Evolutionary conservation across 2,113 vertebrate genomes (phyloP).

Genomic region (Alaudala cheleensis): DNA sequence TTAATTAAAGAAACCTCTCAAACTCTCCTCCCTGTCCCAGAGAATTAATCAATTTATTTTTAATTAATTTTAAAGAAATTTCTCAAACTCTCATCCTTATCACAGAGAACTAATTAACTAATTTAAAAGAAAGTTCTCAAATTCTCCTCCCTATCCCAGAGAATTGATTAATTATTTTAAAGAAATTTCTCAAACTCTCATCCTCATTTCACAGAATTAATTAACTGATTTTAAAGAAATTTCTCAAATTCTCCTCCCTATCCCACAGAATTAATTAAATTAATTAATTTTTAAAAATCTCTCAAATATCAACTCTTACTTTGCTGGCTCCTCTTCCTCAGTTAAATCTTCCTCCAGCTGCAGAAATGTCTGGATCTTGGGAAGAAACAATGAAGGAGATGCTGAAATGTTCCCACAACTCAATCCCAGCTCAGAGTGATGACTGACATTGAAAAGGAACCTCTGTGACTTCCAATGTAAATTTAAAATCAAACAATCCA

Average conservation of each 20-base stretch:
- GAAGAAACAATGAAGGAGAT: neutral
- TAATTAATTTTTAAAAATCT: neutral
- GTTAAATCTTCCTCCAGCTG: slow-evolving; percentile 87
- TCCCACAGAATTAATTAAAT: neutral
- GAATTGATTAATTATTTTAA: neutral
- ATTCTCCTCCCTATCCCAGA: neutral
- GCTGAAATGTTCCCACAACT: neutral
- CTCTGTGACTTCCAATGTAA: too few species aligned
- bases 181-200: neutral
- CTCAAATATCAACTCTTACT: slow-evolving; percentile 75
- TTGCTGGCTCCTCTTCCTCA: slow-evolving; percentile 81
- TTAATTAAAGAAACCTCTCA: too few species aligned
- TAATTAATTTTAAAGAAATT: too few species aligned
- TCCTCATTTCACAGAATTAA: neutral
- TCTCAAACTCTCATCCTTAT: too few species aligned
- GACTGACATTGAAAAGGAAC: neutral
- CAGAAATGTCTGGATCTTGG: slow-evolving; percentile 87
- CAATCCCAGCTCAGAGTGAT: neutral
- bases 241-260: neutral
- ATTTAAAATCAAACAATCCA: too few species aligned
- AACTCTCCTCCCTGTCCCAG: too few species aligned
- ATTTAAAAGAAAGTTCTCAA: too few species aligned
- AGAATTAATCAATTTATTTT: too few species aligned
- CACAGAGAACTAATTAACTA: too few species aligned
- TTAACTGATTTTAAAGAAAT: neutral